A percentile compares a stretch with the other conserved stretches of the same genome.
These are phyloP conservation scores for Parus major DNA, from an alignment of 2,113 vertebrate species.

Conservation along the genomic window DNA sequence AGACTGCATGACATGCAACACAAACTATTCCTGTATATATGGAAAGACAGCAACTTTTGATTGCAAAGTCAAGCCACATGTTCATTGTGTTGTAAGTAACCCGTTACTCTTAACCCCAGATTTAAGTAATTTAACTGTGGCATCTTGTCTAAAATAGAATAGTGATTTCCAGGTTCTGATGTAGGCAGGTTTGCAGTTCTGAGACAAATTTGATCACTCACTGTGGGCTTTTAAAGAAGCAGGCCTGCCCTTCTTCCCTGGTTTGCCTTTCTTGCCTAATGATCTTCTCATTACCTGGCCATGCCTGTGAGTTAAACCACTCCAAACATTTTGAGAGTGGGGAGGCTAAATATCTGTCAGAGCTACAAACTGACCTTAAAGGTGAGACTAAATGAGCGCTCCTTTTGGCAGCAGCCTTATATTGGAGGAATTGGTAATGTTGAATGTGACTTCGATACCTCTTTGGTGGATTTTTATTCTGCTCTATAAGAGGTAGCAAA, in stretches of 20 bases:
- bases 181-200: neutral
- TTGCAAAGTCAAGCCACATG: slow-evolving; percentile 81
- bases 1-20: slow-evolving; percentile 84
- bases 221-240: neutral
- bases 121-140: neutral
- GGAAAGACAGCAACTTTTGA: slow-evolving; percentile 82
- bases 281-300: neutral
- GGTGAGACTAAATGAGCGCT: neutral
- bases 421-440: neutral
- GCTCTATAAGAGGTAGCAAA: neutral
- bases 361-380: neutral
- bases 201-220: rapidly evolving
- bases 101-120: neutral
- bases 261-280: neutral
- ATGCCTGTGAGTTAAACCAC: neutral
- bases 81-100: slow-evolving; percentile 90
- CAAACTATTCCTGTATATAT: slow-evolving; percentile 88
- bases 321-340: neutral
- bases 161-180: neutral
- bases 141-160: neutral
- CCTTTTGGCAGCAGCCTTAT: neutral
- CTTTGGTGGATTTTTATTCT: neutral
- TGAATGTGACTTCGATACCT: neutral
- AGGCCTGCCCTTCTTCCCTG: neutral
- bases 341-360: neutral